A percentile compares a stretch with the other conserved stretches of the same genome.
These are phyloP conservation scores for Sciurus carolinensis DNA, from an alignment of 2,797 vertebrate genomes.

Conservation along the genomic window DNA sequence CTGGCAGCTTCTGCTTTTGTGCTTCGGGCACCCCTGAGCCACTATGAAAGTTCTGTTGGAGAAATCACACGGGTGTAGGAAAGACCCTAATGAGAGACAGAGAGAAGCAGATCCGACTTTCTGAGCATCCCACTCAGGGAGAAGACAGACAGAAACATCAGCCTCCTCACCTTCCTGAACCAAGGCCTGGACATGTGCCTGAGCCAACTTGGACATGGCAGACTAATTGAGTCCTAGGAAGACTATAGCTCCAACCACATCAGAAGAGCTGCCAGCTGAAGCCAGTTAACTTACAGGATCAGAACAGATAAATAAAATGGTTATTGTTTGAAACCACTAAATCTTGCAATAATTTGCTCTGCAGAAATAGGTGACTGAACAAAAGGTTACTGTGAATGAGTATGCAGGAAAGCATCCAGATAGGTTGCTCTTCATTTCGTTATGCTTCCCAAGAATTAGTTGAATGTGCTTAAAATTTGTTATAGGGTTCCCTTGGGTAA, in stretches of 20 bases:
- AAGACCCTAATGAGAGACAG: not conserved
- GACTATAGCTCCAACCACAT: not conserved
- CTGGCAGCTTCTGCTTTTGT: not conserved
- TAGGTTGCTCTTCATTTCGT: not conserved
- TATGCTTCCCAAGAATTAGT: not conserved
- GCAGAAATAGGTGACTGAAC: not conserved
- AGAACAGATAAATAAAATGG: not conserved
- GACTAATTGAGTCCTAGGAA: not conserved
- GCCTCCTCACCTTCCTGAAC: not conserved
- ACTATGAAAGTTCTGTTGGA: not conserved
- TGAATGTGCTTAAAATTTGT: not conserved
- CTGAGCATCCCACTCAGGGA: not conserved
- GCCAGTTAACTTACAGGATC: not conserved
- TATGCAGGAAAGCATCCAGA: not conserved
- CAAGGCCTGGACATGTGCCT: not conserved
- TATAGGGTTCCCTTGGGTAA: slow-evolving; percentile 1
- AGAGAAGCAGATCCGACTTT: not conserved
- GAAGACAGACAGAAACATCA: not conserved
- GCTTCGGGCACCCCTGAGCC: not conserved
- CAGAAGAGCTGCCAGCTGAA: not conserved
- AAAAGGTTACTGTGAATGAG: not conserved
- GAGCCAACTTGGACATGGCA: not conserved
- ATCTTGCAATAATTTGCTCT: not conserved
- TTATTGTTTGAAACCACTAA: not conserved
- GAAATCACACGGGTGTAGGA: not conserved